Base-by-base conservation (phyloP, 2,888 invertebrate genomes). In the Sarcophaga subvicina region DNA sequence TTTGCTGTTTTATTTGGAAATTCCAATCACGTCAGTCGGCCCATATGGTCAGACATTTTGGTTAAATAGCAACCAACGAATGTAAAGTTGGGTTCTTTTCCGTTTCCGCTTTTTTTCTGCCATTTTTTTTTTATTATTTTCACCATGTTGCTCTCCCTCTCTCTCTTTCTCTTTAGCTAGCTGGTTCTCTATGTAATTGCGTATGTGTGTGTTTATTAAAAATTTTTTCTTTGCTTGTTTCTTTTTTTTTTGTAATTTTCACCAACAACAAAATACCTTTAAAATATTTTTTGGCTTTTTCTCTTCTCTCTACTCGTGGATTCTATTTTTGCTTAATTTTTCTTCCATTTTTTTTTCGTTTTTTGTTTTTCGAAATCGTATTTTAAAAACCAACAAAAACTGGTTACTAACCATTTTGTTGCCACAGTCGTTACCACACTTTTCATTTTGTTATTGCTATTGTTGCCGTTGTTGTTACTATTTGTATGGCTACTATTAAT, bases 401-500 rank as follows among this genome's bases (percentile, higher is more conserved):
- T 78, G 81, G 81, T 81, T 76, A 81, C 80, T 79, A 81, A 87
- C 80, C 78, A 82, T 87, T 82, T 77, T 87, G 81, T 81, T 82
- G 78, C 84, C 87, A 87, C 83, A 84, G 80, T 87, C 87, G 78
- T 83, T 81, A 80, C 80, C 84, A 79, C 83, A 87, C 77, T 81
- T 84, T 84, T 84, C 75, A 75, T 79, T 67, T 83, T 69, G 25
- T 47, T 73, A 67, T 70, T 66, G 75, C 49, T 59, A 45, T 79
- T 84, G 64, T 75, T 73, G 60, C 64, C 62, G 17, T 70, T 73
- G n/a, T 37, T 85, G 64, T 75, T 80, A 47, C 71, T 84, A 54
- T 75, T 64, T 75, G 17, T 72, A 54, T 62, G 66, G 78, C 60
- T 78, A 70, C 45, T n/a, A 72, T 71, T 85, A 59, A 64, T 80